Base-by-base conservation (phyloP, 2,888 invertebrate species). In the Dermolepida albohirtum region DNA sequence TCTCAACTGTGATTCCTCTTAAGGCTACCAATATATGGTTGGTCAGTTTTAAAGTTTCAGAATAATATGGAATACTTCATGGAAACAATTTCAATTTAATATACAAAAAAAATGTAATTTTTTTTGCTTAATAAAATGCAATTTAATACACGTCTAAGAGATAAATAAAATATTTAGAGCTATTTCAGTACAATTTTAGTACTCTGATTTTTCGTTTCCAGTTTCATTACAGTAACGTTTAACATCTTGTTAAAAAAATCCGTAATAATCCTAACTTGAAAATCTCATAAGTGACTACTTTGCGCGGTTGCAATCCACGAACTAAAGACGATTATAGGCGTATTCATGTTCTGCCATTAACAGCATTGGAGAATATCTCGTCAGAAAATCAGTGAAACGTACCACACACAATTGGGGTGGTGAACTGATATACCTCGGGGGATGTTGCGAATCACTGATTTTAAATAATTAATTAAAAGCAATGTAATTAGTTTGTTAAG, bases 351-450 rank as follows among this genome's bases (percentile, higher is more conserved):
- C 70, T 72, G 71, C 70, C 72, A 76, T 77, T 77, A 77, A 71
- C 71, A 74, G 71, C 72, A 75, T 77, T 73, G 72, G 66, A 72
- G 72, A 66, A 71, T 73, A 72, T 73, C 74, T 72, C 72, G 72
- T 77, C 75, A 76, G 73, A 68, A 71, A 72, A 66, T 64, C 76
- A 75, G 54, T 71, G 74, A 74, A 68, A 67, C 74, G 75, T 76
- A 67, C 63, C 16, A 47, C 41, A 12, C 47, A 68, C 68, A 68
- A 68, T 70, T 62, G 71, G 69, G 70, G 70, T 70, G 69, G 62
- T 67, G 63, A 66, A 66, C 67, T 43, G 62, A 69, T 62, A 34
- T 34, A 66, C 63, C 65, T 49, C 57, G 17, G n/a, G 49, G 68
- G 68, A 68, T 65, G 68, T 65, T 65, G 68, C 68, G 68, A 68